Evolutionary conservation across 1,140 invertebrate species (phyloP).

Genomic region (Anastrepha ludens): DNA sequence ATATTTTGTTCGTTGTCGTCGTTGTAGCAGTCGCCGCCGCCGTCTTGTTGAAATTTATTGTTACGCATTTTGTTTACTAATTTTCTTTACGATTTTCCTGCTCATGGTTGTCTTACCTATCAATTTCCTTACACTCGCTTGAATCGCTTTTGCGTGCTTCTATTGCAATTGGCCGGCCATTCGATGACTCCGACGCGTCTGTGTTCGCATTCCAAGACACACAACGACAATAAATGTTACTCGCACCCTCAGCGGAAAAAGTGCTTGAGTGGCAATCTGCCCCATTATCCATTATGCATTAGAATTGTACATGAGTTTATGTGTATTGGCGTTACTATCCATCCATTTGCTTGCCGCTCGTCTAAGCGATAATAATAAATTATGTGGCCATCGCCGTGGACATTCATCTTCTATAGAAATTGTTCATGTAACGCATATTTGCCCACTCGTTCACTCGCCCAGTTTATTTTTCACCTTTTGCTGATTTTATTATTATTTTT

Average conservation of each 20-base stretch:
- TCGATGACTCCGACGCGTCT: not conserved
- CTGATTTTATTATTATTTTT: not conserved
- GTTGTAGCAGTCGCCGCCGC: not conserved
- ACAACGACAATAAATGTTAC: not conserved
- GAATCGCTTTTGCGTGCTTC: slow-evolving; percentile 39
- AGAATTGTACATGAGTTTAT: not conserved
- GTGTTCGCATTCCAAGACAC: not conserved
- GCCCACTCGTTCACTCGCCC: not conserved
- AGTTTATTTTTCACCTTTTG: not conserved
- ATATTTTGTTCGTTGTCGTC: not conserved
- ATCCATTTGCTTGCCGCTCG: not conserved
- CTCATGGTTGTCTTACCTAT: not conserved
- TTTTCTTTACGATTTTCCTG: slow-evolving; percentile 28
- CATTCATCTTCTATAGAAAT: not conserved
- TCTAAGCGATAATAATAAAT: slow-evolving; percentile 45
- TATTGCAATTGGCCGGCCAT: slow-evolving; percentile 10
- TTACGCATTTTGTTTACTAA: slow-evolving; percentile 47
- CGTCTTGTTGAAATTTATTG: slow-evolving; percentile 34
- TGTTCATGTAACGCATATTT: not conserved
- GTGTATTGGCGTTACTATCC: not conserved
- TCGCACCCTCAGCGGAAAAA: not conserved
- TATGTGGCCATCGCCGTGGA: slow-evolving; percentile 18
- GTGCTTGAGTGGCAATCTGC: not conserved
- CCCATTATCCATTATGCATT: not conserved
- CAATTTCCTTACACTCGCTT: not conserved